These are phyloP conservation scores for Beris morrisii DNA, from an alignment of 2,888 invertebrate genomes.

Conservation along the genomic window DNA sequence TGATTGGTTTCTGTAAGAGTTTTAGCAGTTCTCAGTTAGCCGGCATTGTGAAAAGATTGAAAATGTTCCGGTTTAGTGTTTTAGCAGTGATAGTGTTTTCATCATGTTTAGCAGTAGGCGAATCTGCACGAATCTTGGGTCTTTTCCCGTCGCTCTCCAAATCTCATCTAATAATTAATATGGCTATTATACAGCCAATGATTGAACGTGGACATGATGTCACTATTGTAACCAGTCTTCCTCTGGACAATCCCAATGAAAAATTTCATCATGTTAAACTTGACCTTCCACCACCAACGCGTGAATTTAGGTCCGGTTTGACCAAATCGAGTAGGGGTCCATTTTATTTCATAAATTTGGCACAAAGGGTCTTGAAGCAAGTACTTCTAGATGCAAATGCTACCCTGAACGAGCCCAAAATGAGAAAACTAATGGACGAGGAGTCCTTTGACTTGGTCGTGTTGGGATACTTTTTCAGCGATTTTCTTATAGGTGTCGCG, in stretches of 20 bases:
- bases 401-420: background rate
- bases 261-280: slow-evolving; percentile 17
- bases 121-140: slow-evolving; percentile 44
- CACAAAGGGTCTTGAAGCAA: too few species aligned
- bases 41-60: too few species aligned
- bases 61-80: background rate
- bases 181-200: slow-evolving; percentile 48
- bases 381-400: too few species aligned
- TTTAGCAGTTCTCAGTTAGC: too few species aligned
- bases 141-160: slow-evolving; percentile 51
- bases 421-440: background rate
- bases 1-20: too few species aligned
- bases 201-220: slow-evolving; percentile 52
- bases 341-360: too few species aligned
- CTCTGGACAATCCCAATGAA: slow-evolving; percentile 38
- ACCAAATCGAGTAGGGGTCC: too few species aligned
- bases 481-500: slow-evolving; percentile 44
- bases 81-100: background rate
- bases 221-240: slow-evolving; percentile 47
- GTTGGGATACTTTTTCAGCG: slow-evolving; percentile 36
- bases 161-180: slow-evolving; percentile 53
- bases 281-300: background rate
- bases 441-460: slow-evolving; percentile 35
- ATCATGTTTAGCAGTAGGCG: background rate
- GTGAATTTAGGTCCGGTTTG: too few species aligned